Percentiles rank a stretch among this genome's conserved stretches.
phyloP scores from a whole-genome alignment of 2,888 invertebrate genomes.

The Polyploca ridens region DNA sequence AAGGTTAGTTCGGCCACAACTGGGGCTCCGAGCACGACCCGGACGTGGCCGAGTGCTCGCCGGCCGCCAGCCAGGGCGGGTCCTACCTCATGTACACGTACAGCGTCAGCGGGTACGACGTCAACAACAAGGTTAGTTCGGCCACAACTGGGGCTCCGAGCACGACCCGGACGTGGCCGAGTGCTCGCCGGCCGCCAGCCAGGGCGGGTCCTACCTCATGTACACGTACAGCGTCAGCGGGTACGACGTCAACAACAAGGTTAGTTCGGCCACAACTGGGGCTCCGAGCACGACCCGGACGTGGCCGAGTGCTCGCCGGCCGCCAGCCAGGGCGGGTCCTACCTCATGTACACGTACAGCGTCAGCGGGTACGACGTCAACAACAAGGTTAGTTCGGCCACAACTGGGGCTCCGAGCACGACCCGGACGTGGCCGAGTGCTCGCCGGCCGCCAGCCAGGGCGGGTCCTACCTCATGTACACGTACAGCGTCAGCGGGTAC shows the following conservation, averaged over 20 bases:
- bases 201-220: conserved; percentile 98
- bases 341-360: conserved; percentile 98
- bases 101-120: conserved; percentile 97
- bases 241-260: conserved; percentile 95
- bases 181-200: conserved; percentile 97
- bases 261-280: conserved; percentile 18
- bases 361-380: conserved; percentile 98
- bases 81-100: conserved; percentile 98
- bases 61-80: conserved; percentile 96
- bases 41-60: conserved; percentile 97
- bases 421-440: conserved; percentile 97
- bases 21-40: conserved; percentile 92
- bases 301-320: conserved; percentile 97
- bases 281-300: conserved; percentile 95
- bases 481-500: conserved; percentile 97
- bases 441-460: conserved; percentile 97
- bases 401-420: conserved; percentile 87
- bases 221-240: conserved; percentile 98
- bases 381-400: conserved; percentile 79
- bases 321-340: conserved; percentile 97
- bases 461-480: conserved; percentile 98
- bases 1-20: conserved; percentile 35
- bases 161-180: conserved; percentile 98
- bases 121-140: conserved; percentile 88
- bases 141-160: conserved; percentile 70